A percentile compares a stretch with the other conserved stretches of the same genome.
phyloP scores from a whole-genome alignment of 1,140 invertebrate genomes.

The Drosophila lacertosa region DNA sequence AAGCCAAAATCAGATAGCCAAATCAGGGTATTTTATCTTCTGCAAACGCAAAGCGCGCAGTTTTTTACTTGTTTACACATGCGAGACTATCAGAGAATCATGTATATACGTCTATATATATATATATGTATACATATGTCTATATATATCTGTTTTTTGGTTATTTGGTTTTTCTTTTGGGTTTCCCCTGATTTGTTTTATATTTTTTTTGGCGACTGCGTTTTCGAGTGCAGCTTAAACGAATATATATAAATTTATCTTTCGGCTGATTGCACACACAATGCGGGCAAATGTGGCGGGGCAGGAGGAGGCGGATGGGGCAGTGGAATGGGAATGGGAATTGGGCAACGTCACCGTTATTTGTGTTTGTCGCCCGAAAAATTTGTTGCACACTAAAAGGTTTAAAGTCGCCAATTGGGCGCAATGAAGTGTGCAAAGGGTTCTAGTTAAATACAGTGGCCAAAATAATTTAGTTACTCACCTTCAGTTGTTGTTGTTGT shows the following conservation, averaged over 20 bases:
- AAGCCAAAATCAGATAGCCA: not conserved
- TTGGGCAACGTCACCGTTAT: slow-evolving; percentile 18
- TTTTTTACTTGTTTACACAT: slow-evolving; percentile 28
- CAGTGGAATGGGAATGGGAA: too few relatives aligned
- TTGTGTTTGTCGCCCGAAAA: slow-evolving; percentile 14
- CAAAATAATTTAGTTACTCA: slow-evolving; percentile 31
- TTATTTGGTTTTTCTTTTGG: not conserved
- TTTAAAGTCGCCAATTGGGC: slow-evolving; percentile 37
- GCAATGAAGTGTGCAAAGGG: slow-evolving; percentile 52
- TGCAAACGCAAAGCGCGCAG: not conserved
- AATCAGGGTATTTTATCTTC: slow-evolving; percentile 15
- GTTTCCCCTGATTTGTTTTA: slow-evolving; percentile 29
- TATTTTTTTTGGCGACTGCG: slow-evolving; percentile 32
- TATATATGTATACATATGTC: too few relatives aligned
- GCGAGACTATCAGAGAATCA: slow-evolving; percentile 17
- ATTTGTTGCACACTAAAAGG: not conserved
- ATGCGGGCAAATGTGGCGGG: not conserved
- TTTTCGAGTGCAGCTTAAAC: slow-evolving; percentile 69
- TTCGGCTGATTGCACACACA: slow-evolving; percentile 62
- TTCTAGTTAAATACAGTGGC: slow-evolving; percentile 1
- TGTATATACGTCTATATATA: slow-evolving; percentile 11
- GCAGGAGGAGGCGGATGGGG: too few relatives aligned
- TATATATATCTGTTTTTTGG: slow-evolving; percentile 6
- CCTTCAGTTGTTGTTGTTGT: slow-evolving; percentile 5
- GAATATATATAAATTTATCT: slow-evolving; percentile 70